Percentiles rank a stretch among this genome's conserved stretches.
Conservation (phyloP, 2,888 invertebrate genomes). For the Anagyrus pseudococci region DNA sequence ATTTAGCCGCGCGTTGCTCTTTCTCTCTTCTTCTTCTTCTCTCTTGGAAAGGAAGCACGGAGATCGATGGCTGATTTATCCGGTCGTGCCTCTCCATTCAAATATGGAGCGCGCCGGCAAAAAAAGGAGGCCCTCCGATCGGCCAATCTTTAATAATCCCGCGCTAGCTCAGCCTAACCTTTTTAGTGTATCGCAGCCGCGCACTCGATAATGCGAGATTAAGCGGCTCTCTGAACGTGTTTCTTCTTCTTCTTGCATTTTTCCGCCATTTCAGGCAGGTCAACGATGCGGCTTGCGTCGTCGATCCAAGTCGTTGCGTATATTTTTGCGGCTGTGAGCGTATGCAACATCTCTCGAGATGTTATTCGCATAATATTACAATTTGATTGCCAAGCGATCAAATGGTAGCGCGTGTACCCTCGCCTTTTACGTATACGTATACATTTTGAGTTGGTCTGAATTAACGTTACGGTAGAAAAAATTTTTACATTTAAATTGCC, state of each 20-base stretch:
- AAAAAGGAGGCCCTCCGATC: constrained; percentile 2
- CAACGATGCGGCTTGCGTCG: too few relatives aligned
- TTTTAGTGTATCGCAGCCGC: neutral
- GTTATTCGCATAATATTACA: constrained; percentile 53
- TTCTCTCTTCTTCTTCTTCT: neutral
- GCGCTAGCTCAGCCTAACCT: neutral
- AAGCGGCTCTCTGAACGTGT: neutral
- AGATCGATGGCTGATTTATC: constrained; percentile 36
- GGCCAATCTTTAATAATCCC: neutral
- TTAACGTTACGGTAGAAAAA: neutral
- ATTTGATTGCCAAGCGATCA: constrained; percentile 42
- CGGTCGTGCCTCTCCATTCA: constrained; percentile 43
- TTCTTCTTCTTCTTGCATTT: too few relatives aligned
- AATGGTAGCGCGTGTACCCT: neutral
- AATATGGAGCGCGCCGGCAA: constrained; percentile 46
- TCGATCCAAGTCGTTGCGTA: too few relatives aligned
- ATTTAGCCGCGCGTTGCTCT: constrained; percentile 11
- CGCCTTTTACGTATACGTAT: constrained; percentile 13
- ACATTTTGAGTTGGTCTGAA: neutral
- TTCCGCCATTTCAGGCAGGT: too few relatives aligned
- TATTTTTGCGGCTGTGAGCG: too few relatives aligned
- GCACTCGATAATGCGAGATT: neutral
- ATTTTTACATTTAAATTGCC: neutral
- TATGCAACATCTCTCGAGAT: constrained; percentile 35
- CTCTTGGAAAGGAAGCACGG: constrained; percentile 32